phyloP scores from a whole-genome alignment of 2,888 invertebrate species.

The Epirrhoe tristata region DNA sequence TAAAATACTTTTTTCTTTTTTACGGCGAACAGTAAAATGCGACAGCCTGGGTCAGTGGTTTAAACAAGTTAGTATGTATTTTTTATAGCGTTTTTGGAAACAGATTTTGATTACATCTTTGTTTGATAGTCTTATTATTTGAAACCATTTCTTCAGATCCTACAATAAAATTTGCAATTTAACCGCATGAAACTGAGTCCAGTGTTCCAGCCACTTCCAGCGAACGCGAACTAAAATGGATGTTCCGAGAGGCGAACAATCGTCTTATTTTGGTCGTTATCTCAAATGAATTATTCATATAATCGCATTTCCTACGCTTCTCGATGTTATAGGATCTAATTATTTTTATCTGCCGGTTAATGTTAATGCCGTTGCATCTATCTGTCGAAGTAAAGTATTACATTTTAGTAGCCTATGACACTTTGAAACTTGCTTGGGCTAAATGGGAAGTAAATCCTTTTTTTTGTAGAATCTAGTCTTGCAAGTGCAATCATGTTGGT shows the following conservation, averaged over 20 bases:
- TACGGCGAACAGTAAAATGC: conserved; percentile 65
- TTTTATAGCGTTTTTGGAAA: conserved; percentile 24
- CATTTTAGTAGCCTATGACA: conserved; percentile 34
- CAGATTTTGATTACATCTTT: conserved; percentile 2
- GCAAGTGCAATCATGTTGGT: background rate
- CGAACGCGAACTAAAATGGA: conserved; percentile 57
- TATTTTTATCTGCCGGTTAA: conserved; percentile 54
- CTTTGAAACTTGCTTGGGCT: conserved; percentile 3
- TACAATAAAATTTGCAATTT: no score
- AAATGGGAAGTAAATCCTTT: background rate
- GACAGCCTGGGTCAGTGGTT: conserved; percentile 61
- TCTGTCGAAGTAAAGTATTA: conserved; percentile 44
- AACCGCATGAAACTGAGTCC: conserved; percentile 15
- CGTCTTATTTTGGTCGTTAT: conserved; percentile 76
- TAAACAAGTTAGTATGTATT: conserved; percentile 43
- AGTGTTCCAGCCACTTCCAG: conserved; percentile 36
- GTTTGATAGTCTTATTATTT: background rate
- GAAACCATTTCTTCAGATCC: no score
- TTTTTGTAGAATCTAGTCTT: background rate
- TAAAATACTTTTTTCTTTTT: conserved; percentile 57
- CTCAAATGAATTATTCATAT: conserved; percentile 77
- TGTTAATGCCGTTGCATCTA: conserved; percentile 25
- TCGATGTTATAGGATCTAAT: conserved; percentile 59
- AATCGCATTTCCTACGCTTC: conserved; percentile 72
- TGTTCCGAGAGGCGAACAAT: conserved; percentile 75